Evolutionary conservation across 2,797 vertebrate genomes (phyloP).

Genomic region (Gambusia yucatana): DNA sequence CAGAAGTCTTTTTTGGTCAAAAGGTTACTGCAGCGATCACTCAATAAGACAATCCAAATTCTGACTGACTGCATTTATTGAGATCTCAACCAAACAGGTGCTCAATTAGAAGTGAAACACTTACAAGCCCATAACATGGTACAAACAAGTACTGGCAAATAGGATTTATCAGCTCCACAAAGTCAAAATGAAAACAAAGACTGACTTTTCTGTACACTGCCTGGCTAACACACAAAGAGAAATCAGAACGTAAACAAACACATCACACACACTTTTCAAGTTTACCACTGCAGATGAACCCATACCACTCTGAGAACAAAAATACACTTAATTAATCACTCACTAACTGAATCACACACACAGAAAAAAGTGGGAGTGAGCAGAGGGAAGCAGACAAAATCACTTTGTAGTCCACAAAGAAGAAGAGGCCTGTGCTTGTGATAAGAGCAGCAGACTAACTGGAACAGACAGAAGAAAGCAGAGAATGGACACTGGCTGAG

Average conservation of each 20-base stretch:
- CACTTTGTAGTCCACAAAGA: slow-evolving; percentile 64
- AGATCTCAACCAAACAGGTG: background rate
- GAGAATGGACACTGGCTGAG: slow-evolving; percentile 62
- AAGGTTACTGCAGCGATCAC: background rate
- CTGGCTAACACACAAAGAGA: background rate
- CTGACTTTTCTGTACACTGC: background rate
- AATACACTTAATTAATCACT: slow-evolving; percentile 41
- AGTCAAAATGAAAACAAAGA: background rate
- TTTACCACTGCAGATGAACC: slow-evolving; percentile 12
- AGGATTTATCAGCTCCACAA: background rate
- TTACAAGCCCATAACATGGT: background rate
- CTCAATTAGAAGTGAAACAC: background rate
- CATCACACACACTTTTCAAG: background rate
- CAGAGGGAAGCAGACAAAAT: slow-evolving; percentile 47
- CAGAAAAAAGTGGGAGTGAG: slow-evolving; percentile 45
- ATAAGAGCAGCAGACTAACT: slow-evolving; percentile 71
- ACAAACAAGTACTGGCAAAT: background rate
- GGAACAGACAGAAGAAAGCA: slow-evolving; percentile 65
- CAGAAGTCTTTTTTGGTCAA: background rate
- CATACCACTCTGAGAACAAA: slow-evolving; percentile 32
- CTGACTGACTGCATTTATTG: background rate
- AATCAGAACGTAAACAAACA: background rate
- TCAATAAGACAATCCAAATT: background rate
- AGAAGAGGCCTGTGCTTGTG: slow-evolving; percentile 63
- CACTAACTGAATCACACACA: slow-evolving; percentile 13